phyloP scores from a whole-genome alignment of 1,140 invertebrate species.

The Anastrepha ludens region DNA sequence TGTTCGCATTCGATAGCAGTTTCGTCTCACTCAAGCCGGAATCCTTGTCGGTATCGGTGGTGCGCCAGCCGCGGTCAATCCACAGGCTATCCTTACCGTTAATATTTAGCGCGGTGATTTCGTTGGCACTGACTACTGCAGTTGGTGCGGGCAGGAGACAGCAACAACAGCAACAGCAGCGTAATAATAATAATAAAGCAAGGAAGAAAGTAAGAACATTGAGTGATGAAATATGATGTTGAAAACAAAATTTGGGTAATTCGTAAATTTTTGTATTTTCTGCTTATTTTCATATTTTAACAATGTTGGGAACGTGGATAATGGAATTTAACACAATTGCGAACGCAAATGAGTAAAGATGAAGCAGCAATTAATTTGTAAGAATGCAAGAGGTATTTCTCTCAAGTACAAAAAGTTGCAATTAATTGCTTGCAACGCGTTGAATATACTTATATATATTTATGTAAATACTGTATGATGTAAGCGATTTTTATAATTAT shows the following conservation, averaged over 20 bases:
- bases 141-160: not conserved
- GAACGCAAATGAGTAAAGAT: constrained; percentile 43
- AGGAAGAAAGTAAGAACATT: constrained; percentile 33
- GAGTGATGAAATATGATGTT: not conserved
- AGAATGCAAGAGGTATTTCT: not conserved
- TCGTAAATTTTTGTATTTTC: constrained; percentile 7
- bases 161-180: not conserved
- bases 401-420: not conserved
- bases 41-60: constrained; percentile 81
- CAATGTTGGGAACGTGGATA: not conserved
- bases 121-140: constrained; percentile 78
- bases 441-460: not conserved
- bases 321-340: constrained; percentile 22
- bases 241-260: not conserved
- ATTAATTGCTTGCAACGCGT: not conserved
- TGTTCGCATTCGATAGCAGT: constrained; percentile 78
- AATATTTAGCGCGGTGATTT: constrained; percentile 80
- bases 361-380: constrained; percentile 36
- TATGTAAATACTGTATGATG: not conserved
- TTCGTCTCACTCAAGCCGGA: constrained; percentile 77
- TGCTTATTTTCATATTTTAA: not conserved
- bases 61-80: constrained; percentile 85
- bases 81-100: constrained; percentile 84
- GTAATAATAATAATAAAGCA: constrained; percentile 6
- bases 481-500: not conserved